Conservation (phyloP, 2,113 vertebrate genomes). For the Leptosomus discolor region DNA sequence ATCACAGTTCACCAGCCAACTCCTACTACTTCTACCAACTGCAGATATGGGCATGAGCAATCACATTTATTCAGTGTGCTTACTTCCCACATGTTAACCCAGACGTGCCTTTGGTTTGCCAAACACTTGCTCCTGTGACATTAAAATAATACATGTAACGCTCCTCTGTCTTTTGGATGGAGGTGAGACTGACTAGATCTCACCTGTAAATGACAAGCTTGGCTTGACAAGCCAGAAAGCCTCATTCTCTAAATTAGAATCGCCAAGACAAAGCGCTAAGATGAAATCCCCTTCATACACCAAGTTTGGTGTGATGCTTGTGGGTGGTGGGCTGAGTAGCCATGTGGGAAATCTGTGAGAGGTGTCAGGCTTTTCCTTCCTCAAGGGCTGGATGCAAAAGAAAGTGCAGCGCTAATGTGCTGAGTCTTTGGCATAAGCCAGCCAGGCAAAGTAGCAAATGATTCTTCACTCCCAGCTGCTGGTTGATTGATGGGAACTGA, state of each 20-base stretch:
- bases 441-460: neutral
- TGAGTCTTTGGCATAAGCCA: slow-evolving; percentile 1
- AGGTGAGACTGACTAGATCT: neutral
- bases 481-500: slow-evolving; percentile 73
- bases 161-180: neutral
- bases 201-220: neutral
- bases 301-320: neutral
- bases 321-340: neutral
- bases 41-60: neutral
- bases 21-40: neutral
- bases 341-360: neutral
- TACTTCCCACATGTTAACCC: neutral
- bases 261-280: neutral
- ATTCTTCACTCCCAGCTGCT: slow-evolving; percentile 64
- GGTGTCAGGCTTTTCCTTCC: neutral
- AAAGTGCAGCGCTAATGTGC: neutral
- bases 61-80: slow-evolving; percentile 1
- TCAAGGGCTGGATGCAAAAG: neutral
- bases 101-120: neutral
- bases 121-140: neutral
- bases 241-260: neutral
- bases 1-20: neutral
- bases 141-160: neutral
- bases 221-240: neutral
- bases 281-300: neutral